These are phyloP conservation scores for Nixonia krombeini DNA, from an alignment of 1,140 invertebrate species.

Conservation along the genomic window DNA sequence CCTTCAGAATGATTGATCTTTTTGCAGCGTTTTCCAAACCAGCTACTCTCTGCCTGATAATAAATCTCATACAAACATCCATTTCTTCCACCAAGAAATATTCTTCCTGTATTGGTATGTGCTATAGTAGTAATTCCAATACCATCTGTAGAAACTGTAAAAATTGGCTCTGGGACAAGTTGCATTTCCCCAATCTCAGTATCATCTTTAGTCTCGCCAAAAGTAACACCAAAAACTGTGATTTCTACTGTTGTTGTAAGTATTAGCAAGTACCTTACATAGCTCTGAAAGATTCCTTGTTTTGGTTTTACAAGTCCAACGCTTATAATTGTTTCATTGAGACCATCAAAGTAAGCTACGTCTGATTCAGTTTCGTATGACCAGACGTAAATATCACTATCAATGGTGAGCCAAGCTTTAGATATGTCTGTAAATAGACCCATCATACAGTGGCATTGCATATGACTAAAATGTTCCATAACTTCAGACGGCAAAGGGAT, in stretches of 20 bases:
- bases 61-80: constrained; percentile 95
- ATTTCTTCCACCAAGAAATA: constrained; percentile 96
- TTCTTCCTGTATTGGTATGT: constrained; percentile 87
- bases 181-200: constrained; percentile 84
- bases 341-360: constrained; percentile 93
- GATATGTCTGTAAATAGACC: constrained; percentile 96
- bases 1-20: constrained; percentile 96
- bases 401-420: constrained; percentile 96
- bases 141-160: constrained; percentile 93
- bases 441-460: constrained; percentile 96
- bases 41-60: constrained; percentile 91
- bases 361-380: constrained; percentile 77
- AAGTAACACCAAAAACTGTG: constrained; percentile 86
- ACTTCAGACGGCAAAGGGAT: constrained; percentile 92
- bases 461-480: constrained; percentile 92
- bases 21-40: constrained; percentile 95
- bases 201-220: constrained; percentile 72
- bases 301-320: constrained; percentile 90
- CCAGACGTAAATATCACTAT: constrained; percentile 96
- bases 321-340: constrained; percentile 91
- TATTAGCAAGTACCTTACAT: constrained; percentile 93
- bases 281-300: constrained; percentile 87
- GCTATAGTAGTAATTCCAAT: constrained; percentile 87
- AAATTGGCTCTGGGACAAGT: constrained; percentile 93
- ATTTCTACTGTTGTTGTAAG: constrained; percentile 95